Conservation (phyloP, 2,888 invertebrate species). For the Antitype chi region DNA sequence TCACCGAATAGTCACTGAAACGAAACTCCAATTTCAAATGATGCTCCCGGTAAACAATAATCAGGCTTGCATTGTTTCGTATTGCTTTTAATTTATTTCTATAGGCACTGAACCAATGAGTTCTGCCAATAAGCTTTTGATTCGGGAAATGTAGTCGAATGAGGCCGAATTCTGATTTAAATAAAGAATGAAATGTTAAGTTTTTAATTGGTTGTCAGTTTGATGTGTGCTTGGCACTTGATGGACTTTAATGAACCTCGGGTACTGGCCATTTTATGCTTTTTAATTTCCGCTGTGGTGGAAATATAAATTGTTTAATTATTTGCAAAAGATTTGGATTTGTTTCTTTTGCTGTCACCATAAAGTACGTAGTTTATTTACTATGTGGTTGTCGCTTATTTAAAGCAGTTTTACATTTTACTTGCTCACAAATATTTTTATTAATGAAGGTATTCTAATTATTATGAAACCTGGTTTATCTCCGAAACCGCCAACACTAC, state of each 20-base stretch:
- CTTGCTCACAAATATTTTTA: too few relatives aligned
- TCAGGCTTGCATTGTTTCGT: conserved; percentile 47
- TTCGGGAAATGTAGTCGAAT: conserved; percentile 43
- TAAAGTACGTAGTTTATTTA: too few relatives aligned
- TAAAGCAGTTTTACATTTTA: not conserved
- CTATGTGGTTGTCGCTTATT: not conserved
- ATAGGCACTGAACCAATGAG: conserved; percentile 27
- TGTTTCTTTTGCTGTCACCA: not conserved
- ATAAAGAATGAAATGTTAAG: conserved; percentile 40
- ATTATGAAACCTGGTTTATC: not conserved
- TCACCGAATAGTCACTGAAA: conserved; percentile 23
- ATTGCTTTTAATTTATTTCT: conserved; percentile 49
- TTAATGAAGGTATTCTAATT: not conserved
- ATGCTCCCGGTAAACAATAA: conserved; percentile 57
- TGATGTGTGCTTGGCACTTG: conserved; percentile 29
- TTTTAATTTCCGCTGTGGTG: conserved; percentile 20
- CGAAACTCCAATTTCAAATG: conserved; percentile 54
- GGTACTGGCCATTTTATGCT: conserved; percentile 27
- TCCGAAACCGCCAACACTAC: not conserved
- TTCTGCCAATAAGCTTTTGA: conserved; percentile 44
- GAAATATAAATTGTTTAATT: not conserved
- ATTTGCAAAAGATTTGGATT: not conserved
- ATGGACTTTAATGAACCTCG: conserved; percentile 26
- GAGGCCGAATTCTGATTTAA: conserved; percentile 43
- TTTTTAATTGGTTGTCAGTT: conserved; percentile 55